Evolutionary conservation across 1,140 invertebrate species (phyloP).

Genomic region (Thaumetopoea pityocampa): DNA sequence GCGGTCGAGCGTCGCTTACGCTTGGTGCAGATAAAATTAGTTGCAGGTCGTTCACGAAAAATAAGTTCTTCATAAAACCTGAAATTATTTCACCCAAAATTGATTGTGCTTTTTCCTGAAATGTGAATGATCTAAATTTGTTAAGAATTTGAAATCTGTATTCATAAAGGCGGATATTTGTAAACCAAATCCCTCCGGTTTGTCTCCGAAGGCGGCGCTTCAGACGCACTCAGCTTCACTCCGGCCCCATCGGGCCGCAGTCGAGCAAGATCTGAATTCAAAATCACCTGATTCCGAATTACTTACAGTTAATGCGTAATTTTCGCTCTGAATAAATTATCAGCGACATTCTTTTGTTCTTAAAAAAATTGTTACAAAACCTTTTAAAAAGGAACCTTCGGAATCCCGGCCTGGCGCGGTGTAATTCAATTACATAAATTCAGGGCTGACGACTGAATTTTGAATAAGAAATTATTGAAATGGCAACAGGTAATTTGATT

Average conservation of each 20-base stretch:
- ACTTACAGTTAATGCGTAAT: constrained; percentile 3
- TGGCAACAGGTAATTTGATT: constrained; percentile 18
- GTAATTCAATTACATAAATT: constrained; percentile 15
- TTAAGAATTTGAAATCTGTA: too few relatives aligned
- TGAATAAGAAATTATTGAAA: constrained; percentile 17
- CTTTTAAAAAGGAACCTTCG: constrained; percentile 7
- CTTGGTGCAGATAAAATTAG: too few relatives aligned
- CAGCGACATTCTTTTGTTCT: constrained; percentile 9
- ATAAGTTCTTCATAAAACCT: too few relatives aligned
- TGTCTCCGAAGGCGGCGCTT: too few relatives aligned
- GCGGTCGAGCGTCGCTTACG: too few relatives aligned
- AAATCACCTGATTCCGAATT: not conserved
- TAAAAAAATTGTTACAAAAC: constrained; percentile 6
- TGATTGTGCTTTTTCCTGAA: too few relatives aligned
- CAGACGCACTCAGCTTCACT: too few relatives aligned
- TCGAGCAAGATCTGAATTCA: constrained; percentile 1
- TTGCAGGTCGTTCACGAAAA: too few relatives aligned
- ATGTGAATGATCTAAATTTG: too few relatives aligned
- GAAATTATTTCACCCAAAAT: too few relatives aligned
- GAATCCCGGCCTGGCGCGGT: constrained; percentile 2
- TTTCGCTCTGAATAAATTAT: constrained; percentile 6
- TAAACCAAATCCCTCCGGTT: too few relatives aligned
- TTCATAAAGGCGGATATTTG: too few relatives aligned
- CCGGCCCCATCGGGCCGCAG: not conserved
- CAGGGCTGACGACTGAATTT: constrained; percentile 5